Evolutionary conservation across 2,797 vertebrate species (phyloP).

Genomic region (Hozukius guyotensis): DNA sequence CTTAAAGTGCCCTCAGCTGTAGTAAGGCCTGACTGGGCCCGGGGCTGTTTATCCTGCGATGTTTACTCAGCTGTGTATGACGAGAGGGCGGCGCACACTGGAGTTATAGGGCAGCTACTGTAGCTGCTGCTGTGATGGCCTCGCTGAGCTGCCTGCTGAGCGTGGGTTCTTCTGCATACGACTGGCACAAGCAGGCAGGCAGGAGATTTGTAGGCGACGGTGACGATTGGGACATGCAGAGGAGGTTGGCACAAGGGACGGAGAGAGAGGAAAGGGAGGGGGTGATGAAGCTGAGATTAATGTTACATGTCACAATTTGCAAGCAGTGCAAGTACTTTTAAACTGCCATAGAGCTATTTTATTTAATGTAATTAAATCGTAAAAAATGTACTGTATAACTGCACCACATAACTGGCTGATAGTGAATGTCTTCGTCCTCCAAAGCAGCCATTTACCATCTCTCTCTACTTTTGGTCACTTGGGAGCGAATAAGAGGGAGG

Average conservation of each 20-base stretch:
- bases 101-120: conserved; percentile 12
- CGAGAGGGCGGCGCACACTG: conserved; percentile 19
- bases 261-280: background rate
- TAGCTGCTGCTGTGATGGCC: conserved; percentile 24
- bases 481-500: background rate
- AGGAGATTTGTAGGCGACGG: conserved; percentile 59
- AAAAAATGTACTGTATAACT: conserved; percentile 9
- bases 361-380: conserved; percentile 18
- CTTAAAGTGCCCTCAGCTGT: conserved; percentile 35
- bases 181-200: conserved; percentile 32
- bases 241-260: conserved; percentile 13
- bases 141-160: conserved; percentile 18
- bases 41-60: conserved; percentile 60
- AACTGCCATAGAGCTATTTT: conserved; percentile 11
- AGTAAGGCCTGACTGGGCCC: conserved; percentile 37
- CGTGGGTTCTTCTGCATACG: conserved; percentile 35
- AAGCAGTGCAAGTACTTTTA: conserved; percentile 22
- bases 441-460: conserved; percentile 36
- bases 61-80: conserved; percentile 66
- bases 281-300: conserved; percentile 24
- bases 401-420: conserved; percentile 6
- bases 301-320: conserved; percentile 17
- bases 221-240: conserved; percentile 45
- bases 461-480: conserved; percentile 26
- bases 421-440: conserved; percentile 20